Conservation (phyloP, 2,888 invertebrate genomes). For the Eledona agricola region DNA sequence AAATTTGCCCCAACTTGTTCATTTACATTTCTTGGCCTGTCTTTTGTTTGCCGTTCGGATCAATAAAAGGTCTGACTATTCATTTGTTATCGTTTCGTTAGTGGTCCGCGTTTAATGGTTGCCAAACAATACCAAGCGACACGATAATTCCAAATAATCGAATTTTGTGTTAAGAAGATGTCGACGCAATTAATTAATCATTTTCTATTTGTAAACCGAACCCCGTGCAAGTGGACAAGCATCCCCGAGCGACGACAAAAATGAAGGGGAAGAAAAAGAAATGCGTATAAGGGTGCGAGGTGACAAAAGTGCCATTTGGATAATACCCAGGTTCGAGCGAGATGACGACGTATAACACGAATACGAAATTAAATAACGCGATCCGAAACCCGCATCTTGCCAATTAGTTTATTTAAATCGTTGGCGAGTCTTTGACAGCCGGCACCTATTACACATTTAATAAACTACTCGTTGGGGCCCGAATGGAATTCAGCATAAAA, state of each 20-base stretch:
- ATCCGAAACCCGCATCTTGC: slow-evolving; percentile 32
- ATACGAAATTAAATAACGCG: slow-evolving; percentile 26
- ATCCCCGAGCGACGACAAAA: slow-evolving; percentile 12
- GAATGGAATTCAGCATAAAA: slow-evolving; percentile 11
- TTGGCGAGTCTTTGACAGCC: neutral
- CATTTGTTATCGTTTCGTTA: slow-evolving; percentile 33
- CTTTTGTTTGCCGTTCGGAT: slow-evolving; percentile 39
- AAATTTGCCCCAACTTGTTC: slow-evolving; percentile 36
- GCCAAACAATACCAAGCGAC: slow-evolving; percentile 7
- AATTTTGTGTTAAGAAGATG: neutral
- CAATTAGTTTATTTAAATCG: slow-evolving; percentile 21
- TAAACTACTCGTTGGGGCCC: slow-evolving; percentile 6
- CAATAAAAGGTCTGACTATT: slow-evolving; percentile 38
- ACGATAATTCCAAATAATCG: slow-evolving; percentile 5
- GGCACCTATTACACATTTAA: too few species aligned
- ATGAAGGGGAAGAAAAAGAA: slow-evolving; percentile 17
- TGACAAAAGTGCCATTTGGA: slow-evolving; percentile 46
- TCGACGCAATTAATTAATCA: slow-evolving; percentile 28
- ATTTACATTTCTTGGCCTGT: slow-evolving; percentile 40
- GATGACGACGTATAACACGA: slow-evolving; percentile 12
- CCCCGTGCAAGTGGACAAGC: slow-evolving; percentile 2
- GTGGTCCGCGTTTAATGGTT: slow-evolving; percentile 25
- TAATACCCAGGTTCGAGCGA: slow-evolving; percentile 37
- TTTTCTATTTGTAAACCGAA: slow-evolving; percentile 11
- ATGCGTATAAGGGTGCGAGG: slow-evolving; percentile 36